Evolutionary conservation across 2,888 invertebrate genomes (phyloP), one percentile per base, ranked within the genome.

Genomic region (Archips xylosteana): DNA sequence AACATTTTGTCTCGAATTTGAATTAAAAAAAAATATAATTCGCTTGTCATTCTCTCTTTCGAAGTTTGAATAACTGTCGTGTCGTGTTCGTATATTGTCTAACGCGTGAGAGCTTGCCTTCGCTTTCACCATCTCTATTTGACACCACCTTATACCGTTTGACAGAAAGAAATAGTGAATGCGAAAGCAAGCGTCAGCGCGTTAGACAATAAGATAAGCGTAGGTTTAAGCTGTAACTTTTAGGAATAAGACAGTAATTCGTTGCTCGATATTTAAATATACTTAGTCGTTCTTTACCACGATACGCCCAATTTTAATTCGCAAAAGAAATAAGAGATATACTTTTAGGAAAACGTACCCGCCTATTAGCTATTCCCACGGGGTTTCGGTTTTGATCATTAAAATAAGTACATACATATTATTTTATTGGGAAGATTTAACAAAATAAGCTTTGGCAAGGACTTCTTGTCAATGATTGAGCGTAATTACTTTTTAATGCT

Each of bases 351-450:
- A 60, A 60, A 57, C 32, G 57, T 57, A 36, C 36, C 34, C n/a
- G 13, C 60, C 13, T 36, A 34, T 60, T 36, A 60, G 2, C n/a
- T n/a, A 8, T 60, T 60, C 60, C 60, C 36, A 6, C 8, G 36
- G 36, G 36, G 6, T 4, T 13, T 23, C 23, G 23, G 60, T 36
- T 34, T 36, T 36, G 60, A 60, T 60, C 60, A 60, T 60, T 60
- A 59, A 59, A 60, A 36, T 60, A 59, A 59, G 59, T 60, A 60
- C 59, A 34, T 60, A 60, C 59, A 34, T 34, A 23, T 36, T 13
- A 60, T 60, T 36, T 60, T 36, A 60, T 60, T 36, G 60, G 36
- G 36, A 23, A 13, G 15, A 60, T 60, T 60, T 36, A 4, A 36
- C n/a, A 60, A 34, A 34, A 60, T 13, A 13, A 36, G 36, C 34